Evolutionary conservation across 2,797 vertebrate species (phyloP), one percentile per base, ranked within the genome.

Genomic region (Alosa sapidissima): DNA sequence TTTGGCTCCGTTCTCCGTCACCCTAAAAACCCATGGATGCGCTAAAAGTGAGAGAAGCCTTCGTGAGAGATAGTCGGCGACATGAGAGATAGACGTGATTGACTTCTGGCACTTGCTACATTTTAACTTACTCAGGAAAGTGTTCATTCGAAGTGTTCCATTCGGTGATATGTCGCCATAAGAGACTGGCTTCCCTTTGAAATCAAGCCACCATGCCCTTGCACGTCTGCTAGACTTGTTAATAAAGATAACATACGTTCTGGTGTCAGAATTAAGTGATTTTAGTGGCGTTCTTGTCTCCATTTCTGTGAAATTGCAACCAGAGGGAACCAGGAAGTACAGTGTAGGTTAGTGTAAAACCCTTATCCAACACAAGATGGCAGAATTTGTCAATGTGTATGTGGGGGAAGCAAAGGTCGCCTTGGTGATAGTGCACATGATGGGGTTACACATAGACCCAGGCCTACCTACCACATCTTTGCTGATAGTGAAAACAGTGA

Each of bases 11-110:
- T 75, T 84, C 9, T 86, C 87, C 49, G 84, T 47, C 14, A 84
- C 83, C 52, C 88, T 85, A 51, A 91, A 91, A 36, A 91, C 52
- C 91, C 91, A 91, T 0, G 91, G 91, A 48, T 91, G 91, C n/a
- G 88, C 89, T 91, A 81, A 2, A 62, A 72, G 19, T 65, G 6
- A 13, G 68, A 51, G 16, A 14, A 52, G 47, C 84, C 3, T 21
- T 58, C 14, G 33, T 33, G 62, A 75, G 33, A 75, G 14, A 2
- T 41, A 41, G 14, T 19, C 36, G 16, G 33, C 68, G 36, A 75
- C 5, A 19, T 36, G 62, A 65, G 24, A 65, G 0, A 41, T 9
- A 21, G 19, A 0, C 5, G n/a, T 21, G 21, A 60, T 5, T 5
- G 8, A 52, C 55, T 60, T 11, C 54, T 0, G 21, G 4, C n/a